Conservation (phyloP, 2,888 invertebrate species). For the Heliconius cydno region DNA sequence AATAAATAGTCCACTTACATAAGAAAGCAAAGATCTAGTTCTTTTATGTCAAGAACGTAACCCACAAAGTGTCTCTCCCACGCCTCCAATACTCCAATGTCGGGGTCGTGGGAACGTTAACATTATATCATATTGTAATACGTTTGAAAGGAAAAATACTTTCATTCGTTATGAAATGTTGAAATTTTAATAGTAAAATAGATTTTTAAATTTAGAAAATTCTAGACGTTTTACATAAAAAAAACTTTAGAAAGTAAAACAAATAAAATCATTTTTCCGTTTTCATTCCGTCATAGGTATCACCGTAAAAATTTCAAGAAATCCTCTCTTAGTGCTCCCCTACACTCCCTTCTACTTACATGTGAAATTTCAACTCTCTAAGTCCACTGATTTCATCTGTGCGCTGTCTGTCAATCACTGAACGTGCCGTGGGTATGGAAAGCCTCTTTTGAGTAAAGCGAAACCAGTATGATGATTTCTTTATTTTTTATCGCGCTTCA, state of each 20-base stretch:
- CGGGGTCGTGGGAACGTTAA: slow-evolving; percentile 63
- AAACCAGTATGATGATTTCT: too few species aligned
- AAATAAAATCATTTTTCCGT: background rate
- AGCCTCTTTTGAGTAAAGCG: too few species aligned
- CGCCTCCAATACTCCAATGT: slow-evolving; percentile 66
- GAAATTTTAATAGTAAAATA: background rate
- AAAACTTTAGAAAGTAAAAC: too few species aligned
- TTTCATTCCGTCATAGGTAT: too few species aligned
- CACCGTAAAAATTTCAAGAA: too few species aligned
- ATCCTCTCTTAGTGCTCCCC: too few species aligned
- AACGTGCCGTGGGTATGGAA: too few species aligned
- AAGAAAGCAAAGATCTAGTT: slow-evolving; percentile 39
- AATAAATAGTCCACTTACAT: slow-evolving; percentile 38
- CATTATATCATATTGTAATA: slow-evolving; percentile 53
- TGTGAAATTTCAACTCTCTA: too few species aligned
- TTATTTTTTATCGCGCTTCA: too few species aligned
- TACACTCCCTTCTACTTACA: too few species aligned
- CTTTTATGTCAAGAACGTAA: slow-evolving; percentile 53
- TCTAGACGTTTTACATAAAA: background rate
- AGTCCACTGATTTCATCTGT: too few species aligned
- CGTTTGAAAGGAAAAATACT: slow-evolving; percentile 67
- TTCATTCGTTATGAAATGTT: slow-evolving; percentile 50
- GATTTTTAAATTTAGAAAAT: background rate
- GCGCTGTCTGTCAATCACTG: too few species aligned
- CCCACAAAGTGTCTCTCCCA: slow-evolving; percentile 63